phyloP scores from a whole-genome alignment of 2,888 invertebrate species.

The Limnephilus marmoratus region DNA sequence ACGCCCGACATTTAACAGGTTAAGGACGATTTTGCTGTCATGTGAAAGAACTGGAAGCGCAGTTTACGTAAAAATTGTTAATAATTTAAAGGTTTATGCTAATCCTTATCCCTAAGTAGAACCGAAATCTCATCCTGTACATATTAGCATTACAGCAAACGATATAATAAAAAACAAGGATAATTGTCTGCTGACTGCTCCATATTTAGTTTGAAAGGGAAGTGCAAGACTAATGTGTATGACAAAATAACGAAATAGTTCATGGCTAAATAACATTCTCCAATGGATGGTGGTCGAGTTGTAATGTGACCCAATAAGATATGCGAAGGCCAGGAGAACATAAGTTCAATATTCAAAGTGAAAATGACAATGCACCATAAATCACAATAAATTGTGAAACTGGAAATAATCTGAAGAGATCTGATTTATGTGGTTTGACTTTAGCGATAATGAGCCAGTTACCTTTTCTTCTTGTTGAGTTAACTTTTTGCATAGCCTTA shows the following conservation, averaged over 20 bases:
- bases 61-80: too few species aligned
- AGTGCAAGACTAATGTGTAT: neutral
- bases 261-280: neutral
- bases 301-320: neutral
- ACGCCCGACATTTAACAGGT: too few species aligned
- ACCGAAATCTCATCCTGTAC: too few species aligned
- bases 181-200: neutral
- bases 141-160: too few species aligned
- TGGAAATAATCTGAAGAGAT: neutral
- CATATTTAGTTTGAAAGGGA: neutral
- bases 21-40: too few species aligned
- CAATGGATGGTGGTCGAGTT: neutral
- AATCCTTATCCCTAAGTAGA: too few species aligned
- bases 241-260: neutral
- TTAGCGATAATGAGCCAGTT: too few species aligned
- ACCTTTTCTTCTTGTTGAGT: too few species aligned
- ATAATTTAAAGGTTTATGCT: too few species aligned
- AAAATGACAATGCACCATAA: neutral
- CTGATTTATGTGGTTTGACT: too few species aligned
- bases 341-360: neutral
- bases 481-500: too few species aligned
- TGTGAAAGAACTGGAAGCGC: too few species aligned
- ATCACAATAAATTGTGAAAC: neutral
- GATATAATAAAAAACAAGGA: neutral
- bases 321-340: neutral